These are phyloP conservation scores for Graptemys geographica DNA, from an alignment of 2,797 vertebrate genomes.

Conservation along the genomic window DNA sequence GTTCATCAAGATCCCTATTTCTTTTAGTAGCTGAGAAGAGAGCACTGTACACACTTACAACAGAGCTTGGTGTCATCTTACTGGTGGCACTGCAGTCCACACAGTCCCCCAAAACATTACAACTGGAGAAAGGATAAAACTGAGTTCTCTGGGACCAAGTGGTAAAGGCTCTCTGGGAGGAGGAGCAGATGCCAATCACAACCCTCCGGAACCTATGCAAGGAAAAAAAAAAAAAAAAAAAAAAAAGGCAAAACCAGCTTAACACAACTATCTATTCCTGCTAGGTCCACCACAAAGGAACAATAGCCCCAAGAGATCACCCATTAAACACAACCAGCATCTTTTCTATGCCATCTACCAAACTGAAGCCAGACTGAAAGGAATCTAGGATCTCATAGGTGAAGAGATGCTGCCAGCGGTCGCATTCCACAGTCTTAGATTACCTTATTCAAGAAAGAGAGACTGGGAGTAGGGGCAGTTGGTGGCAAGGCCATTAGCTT, in stretches of 20 bases:
- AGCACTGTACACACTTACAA: accelerated
- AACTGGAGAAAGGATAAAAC: neutral
- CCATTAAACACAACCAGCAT: neutral
- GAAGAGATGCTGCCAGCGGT: neutral
- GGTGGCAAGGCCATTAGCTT: neutral
- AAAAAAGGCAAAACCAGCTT: neutral
- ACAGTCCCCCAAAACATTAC: neutral
- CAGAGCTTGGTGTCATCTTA: neutral
- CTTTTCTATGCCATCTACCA: neutral
- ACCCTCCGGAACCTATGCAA: neutral
- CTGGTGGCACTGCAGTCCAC: neutral
- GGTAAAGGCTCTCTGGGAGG: neutral
- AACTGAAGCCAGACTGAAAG: neutral
- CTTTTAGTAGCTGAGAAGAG: neutral
- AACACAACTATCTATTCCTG: neutral
- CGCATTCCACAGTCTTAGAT: neutral
- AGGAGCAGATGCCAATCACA: neutral
- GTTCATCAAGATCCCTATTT: neutral
- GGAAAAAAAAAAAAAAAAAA: neutral
- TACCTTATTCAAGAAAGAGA: neutral
- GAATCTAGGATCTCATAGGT: neutral
- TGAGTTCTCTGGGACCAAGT: neutral
- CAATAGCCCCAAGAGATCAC: neutral
- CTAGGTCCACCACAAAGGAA: neutral
- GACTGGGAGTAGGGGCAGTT: neutral